Percentiles rank a stretch among this genome's conserved stretches.
phyloP scores from a whole-genome alignment of 2,113 vertebrate genomes.

The Ctenomys sociabilis region DNA sequence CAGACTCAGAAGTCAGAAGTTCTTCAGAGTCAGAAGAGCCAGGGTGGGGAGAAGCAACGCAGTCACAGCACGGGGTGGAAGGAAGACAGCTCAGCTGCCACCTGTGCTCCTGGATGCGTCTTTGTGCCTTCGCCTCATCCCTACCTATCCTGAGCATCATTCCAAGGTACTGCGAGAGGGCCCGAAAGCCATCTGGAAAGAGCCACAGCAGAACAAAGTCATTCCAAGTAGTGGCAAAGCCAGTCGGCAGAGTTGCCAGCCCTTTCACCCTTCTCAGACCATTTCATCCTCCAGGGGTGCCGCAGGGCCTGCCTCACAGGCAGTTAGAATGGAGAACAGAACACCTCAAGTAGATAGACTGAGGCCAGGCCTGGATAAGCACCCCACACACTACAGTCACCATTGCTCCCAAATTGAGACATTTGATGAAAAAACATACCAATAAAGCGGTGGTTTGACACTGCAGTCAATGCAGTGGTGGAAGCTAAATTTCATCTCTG shows the following conservation, averaged over 20 bases:
- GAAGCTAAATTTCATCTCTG: neutral
- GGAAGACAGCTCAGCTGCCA: rapidly evolving
- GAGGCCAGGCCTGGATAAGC: neutral
- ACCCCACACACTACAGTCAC: no score
- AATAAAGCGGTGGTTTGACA: neutral
- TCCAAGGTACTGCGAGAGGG: neutral
- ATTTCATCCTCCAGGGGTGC: no score
- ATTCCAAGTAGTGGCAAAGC: neutral
- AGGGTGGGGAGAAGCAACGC: rapidly evolving
- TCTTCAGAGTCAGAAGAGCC: neutral
- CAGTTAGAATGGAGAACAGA: no score
- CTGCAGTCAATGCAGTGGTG: no score
- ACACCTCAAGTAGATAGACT: neutral
- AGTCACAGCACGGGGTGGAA: rapidly evolving
- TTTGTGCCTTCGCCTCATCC: neutral
- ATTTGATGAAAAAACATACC: neutral
- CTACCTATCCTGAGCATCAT: rapidly evolving
- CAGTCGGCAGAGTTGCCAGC: neutral
- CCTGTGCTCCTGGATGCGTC: neutral
- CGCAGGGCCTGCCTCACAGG: neutral
- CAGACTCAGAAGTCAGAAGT: neutral
- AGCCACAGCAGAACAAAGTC: neutral
- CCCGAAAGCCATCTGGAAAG: neutral
- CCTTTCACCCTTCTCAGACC: neutral
- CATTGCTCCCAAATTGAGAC: neutral